Evolutionary conservation across 1,140 invertebrate genomes (phyloP).

Genomic region (Atta cephalotes): DNA sequence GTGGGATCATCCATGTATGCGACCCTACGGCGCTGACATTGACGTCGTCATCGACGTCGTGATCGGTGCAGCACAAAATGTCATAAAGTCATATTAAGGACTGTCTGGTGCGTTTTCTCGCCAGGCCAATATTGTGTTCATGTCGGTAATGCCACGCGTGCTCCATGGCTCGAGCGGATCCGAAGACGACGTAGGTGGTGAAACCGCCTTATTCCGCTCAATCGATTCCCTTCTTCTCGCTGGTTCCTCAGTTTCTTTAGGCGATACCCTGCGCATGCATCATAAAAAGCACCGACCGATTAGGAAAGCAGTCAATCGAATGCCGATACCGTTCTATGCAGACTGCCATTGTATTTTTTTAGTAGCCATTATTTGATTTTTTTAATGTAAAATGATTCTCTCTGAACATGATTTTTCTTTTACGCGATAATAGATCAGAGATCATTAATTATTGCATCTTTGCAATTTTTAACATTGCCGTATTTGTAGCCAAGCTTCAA

Average conservation of each 20-base stretch:
- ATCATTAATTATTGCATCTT: neutral
- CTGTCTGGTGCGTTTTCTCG: conserved; percentile 83
- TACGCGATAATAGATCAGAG: neutral
- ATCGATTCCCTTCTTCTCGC: conserved; percentile 71
- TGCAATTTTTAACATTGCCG: neutral
- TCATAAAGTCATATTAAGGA: conserved; percentile 79
- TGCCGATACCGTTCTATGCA: neutral
- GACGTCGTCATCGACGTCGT: neutral
- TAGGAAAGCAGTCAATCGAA: conserved; percentile 59
- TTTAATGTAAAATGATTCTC: neutral
- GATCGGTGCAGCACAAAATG: conserved; percentile 52
- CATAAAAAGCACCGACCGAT: conserved; percentile 59
- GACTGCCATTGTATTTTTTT: neutral
- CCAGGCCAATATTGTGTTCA: conserved; percentile 91
- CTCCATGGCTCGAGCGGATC: conserved; percentile 92
- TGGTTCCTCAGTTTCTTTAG: conserved; percentile 74
- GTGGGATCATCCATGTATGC: conserved; percentile 18
- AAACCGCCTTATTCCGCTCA: conserved; percentile 70
- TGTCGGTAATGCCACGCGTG: conserved; percentile 89
- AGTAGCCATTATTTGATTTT: neutral
- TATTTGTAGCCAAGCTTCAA: neutral
- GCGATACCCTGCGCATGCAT: conserved; percentile 83
- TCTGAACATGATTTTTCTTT: neutral
- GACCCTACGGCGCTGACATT: conserved; percentile 3
- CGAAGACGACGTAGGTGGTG: conserved; percentile 84